Evolutionary conservation across 2,888 invertebrate genomes (phyloP).

Genomic region (Morpho achilles): DNA sequence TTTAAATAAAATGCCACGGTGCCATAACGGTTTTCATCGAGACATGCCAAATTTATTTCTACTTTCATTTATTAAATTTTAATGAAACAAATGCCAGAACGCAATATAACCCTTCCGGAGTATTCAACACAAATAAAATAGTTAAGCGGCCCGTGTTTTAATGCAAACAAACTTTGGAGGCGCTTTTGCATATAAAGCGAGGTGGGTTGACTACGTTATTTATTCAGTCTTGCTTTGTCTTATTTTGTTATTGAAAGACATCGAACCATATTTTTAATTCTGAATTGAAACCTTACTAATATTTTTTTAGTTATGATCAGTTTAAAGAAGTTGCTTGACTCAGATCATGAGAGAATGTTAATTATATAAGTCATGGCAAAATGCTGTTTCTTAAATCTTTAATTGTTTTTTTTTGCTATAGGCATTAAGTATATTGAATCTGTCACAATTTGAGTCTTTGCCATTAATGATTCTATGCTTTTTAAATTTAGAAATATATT

Average conservation of each 20-base stretch:
- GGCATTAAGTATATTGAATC: conserved; percentile 26
- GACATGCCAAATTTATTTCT: too few relatives aligned
- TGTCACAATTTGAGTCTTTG: conserved; percentile 64
- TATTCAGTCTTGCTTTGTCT: conserved; percentile 76
- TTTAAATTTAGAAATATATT: conserved; percentile 43
- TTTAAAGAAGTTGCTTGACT: conserved; percentile 35
- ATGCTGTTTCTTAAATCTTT: too few relatives aligned
- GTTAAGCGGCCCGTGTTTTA: conserved; percentile 79
- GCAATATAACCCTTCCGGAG: conserved; percentile 79
- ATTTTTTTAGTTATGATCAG: conserved; percentile 4
- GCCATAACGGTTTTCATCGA: too few relatives aligned
- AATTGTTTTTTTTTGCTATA: too few relatives aligned
- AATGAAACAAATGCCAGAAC: conserved; percentile 74
- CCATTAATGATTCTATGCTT: conserved; percentile 43
- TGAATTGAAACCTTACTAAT: conserved; percentile 20
- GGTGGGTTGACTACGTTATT: conserved; percentile 78
- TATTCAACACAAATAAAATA: conserved; percentile 75
- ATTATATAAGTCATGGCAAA: conserved; percentile 7
- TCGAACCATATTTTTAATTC: conserved; percentile 33
- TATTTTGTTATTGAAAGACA: conserved; percentile 49
- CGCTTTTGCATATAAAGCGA: conserved; percentile 80
- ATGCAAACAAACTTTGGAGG: conserved; percentile 80
- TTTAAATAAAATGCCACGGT: conserved; percentile 40
- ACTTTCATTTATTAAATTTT: neutral
- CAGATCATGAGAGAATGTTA: conserved; percentile 63